Percentiles rank a stretch among this genome's conserved stretches.
These are phyloP conservation scores for Phylloscopus collybita DNA, from an alignment of 2,797 vertebrate species.

Conservation along the genomic window DNA sequence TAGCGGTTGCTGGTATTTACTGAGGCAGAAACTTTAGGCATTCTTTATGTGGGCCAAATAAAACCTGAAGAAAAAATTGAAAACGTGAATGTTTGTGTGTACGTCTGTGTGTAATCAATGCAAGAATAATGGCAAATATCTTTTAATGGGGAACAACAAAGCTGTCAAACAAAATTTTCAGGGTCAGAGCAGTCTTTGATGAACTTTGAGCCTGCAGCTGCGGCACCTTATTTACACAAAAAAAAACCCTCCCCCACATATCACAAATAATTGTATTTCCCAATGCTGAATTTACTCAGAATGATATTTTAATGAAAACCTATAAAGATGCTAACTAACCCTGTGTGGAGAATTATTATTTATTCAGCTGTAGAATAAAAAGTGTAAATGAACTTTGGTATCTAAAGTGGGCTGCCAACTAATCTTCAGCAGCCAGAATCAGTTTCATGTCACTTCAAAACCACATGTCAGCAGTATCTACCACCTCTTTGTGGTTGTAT, in stretches of 20 bases:
- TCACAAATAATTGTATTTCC: not conserved
- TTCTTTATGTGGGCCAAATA: not conserved
- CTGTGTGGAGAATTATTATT: not conserved
- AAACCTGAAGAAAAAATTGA: not conserved
- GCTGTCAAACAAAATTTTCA: not conserved
- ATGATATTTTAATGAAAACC: not conserved
- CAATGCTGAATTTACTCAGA: not conserved
- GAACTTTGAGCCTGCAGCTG: not conserved
- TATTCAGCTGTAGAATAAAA: not conserved
- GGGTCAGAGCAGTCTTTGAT: not conserved
- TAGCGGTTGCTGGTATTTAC: not conserved
- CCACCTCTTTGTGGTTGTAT: not conserved
- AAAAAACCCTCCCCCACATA: not conserved
- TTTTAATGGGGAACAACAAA: not conserved
- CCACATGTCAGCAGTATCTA: not conserved
- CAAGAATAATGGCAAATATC: not conserved
- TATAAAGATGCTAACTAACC: not conserved
- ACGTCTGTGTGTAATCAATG: not conserved
- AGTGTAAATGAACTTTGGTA: not conserved
- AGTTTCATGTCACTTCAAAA: not conserved
- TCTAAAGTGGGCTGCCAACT: not conserved
- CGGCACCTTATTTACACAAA: not conserved
- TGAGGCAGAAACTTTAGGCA: not conserved
- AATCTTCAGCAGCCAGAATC: slow-evolving; percentile 1
- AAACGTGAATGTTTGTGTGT: rapidly evolving